These are phyloP conservation scores for Taenaris catops DNA, from an alignment of 2,888 invertebrate species.

Conservation along the genomic window DNA sequence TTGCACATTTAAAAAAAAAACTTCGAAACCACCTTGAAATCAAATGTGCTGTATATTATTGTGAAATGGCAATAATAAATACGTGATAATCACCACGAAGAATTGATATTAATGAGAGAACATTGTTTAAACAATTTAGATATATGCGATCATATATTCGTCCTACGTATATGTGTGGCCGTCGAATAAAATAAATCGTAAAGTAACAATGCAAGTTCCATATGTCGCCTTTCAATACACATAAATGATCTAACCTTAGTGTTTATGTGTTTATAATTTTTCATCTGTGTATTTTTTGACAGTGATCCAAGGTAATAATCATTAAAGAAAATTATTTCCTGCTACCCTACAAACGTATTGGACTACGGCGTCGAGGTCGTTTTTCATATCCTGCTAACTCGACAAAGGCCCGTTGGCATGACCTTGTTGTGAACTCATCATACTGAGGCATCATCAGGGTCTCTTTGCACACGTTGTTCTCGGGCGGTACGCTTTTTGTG, in stretches of 20 bases:
- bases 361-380: slow-evolving; percentile 46
- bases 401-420: slow-evolving; percentile 45
- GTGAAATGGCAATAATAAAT: too few species aligned
- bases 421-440: slow-evolving; percentile 35
- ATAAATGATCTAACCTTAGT: slow-evolving; percentile 10
- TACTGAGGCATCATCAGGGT: slow-evolving; percentile 46
- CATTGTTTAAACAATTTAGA: too few species aligned
- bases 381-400: slow-evolving; percentile 56
- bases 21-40: too few species aligned
- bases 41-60: too few species aligned
- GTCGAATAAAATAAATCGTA: too few species aligned
- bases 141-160: too few species aligned
- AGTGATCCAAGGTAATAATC: slow-evolving; percentile 33
- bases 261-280: slow-evolving; percentile 9
- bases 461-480: slow-evolving; percentile 32
- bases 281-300: slow-evolving; percentile 13
- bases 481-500: slow-evolving; percentile 1
- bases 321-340: slow-evolving; percentile 57
- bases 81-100: too few species aligned
- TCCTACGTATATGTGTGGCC: too few species aligned
- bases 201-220: slow-evolving; percentile 15
- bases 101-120: too few species aligned
- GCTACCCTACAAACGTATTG: slow-evolving; percentile 41
- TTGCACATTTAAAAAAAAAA: too few species aligned
- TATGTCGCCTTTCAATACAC: slow-evolving; percentile 9